Base-by-base conservation (phyloP, 2,113 vertebrate species). In the Hirundichthys speculiger region DNA sequence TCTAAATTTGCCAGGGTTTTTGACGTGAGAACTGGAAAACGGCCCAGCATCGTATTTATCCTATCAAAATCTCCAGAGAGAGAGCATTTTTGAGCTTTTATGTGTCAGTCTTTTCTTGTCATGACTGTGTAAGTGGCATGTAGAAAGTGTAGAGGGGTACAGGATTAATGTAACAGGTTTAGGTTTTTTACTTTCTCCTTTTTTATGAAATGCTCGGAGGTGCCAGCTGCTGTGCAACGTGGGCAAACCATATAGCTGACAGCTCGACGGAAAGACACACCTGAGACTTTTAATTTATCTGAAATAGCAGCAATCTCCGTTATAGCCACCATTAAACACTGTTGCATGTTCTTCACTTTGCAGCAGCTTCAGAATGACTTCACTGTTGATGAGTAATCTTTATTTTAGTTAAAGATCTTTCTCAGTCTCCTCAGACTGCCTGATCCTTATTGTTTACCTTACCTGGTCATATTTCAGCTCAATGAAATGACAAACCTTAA, bases 51-150 rank as follows among this genome's bases (percentile, higher is more conserved):
- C 82, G 84, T 80, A 88, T 88, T 91, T 79, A 85, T 86, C 82
- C 87, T 78, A 86, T 87, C 86, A 88, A 88, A 86, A 79, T 80
- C 79, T 87, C 75, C 79, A 3, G 78, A 89, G 70, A 73, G 75
- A 89, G 65, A 86, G 79, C 79, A 77, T 87, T 86, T 86, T 87
- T 82, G 82, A 72, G 86, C 86, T 82, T 89, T 90, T 90, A 84
- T 90, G 84, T 89, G 89, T 87, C 89, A 89, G 81, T 89, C 89
- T 88, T 80, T 83, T 65, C 77, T 80, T 88, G 87, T 85, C 87
- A 87, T 75, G 81, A 76, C 75, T 80, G 81, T 79, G 86, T 86
- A 73, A 87, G 75, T 80, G 3, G 81, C 77, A 77, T 73, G 88
- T 71, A 69, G 84, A 86, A 73, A 86, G 88, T 74, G 88, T 78